These are phyloP conservation scores for Casuarius casuarius DNA, from an alignment of 2,113 vertebrate species.

Conservation along the genomic window DNA sequence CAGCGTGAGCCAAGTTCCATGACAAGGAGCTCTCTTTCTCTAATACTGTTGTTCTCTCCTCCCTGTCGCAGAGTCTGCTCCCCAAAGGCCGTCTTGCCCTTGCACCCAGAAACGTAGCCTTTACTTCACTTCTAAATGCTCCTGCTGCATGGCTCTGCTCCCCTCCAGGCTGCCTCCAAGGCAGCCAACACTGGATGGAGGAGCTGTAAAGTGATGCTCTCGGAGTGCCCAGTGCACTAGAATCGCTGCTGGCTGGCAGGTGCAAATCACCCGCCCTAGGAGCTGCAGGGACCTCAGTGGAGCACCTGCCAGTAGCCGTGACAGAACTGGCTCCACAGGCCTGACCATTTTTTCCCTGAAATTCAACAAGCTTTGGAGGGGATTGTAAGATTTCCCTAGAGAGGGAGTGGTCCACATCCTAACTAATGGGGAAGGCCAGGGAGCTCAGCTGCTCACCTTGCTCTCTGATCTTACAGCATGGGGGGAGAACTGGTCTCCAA, in stretches of 20 bases:
- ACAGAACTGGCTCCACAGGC: background rate
- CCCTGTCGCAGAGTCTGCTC: background rate
- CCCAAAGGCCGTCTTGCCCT: background rate
- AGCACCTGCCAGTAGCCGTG: background rate
- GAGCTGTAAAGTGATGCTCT: background rate
- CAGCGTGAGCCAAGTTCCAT: background rate
- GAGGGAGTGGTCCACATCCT: background rate
- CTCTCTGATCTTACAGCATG: background rate
- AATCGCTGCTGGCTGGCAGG: background rate
- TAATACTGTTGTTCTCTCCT: background rate
- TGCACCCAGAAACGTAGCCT: background rate
- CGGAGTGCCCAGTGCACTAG: no score
- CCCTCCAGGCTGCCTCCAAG: background rate
- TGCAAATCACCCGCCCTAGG: background rate
- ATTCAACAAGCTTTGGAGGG: background rate
- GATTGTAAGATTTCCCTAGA: background rate
- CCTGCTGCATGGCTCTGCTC: background rate
- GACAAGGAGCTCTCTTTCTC: background rate
- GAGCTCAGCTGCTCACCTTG: background rate
- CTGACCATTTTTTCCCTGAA: background rate
- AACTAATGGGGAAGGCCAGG: rapidly evolving
- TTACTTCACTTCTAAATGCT: background rate
- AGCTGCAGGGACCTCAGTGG: background rate
- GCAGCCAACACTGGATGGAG: rapidly evolving
- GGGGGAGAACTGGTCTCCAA: background rate